phyloP scores from a whole-genome alignment of 2,797 vertebrate species.

The Syndactyla subalaris region DNA sequence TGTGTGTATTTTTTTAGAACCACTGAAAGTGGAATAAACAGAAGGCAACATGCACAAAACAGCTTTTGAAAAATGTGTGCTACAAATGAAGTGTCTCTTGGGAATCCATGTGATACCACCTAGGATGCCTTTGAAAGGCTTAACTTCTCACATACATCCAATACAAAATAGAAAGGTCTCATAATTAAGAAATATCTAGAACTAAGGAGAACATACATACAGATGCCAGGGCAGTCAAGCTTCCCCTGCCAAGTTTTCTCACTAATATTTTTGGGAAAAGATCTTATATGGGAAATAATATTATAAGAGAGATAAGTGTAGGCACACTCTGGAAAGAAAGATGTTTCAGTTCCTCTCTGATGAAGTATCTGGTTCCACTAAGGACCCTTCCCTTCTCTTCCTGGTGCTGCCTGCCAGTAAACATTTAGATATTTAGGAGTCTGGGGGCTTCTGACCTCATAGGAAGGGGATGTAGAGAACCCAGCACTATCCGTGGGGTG shows the following conservation, averaged over 20 bases:
- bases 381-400: neutral
- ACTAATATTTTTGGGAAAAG: neutral
- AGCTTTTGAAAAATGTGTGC: neutral
- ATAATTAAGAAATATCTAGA: neutral
- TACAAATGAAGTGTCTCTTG: neutral
- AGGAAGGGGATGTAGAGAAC: rapidly evolving
- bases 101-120: neutral
- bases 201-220: neutral
- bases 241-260: neutral
- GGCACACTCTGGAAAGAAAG: neutral
- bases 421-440: neutral
- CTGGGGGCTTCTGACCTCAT: rapidly evolving
- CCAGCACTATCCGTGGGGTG: neutral
- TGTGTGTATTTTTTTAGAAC: neutral
- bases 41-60: neutral
- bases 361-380: neutral
- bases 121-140: neutral
- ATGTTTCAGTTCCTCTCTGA: neutral
- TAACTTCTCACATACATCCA: neutral
- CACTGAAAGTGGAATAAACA: neutral
- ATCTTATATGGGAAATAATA: neutral
- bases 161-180: neutral
- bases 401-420: neutral
- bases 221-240: neutral
- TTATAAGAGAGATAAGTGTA: rapidly evolving